Percentiles rank a stretch among this genome's conserved stretches.
These are phyloP conservation scores for Aradus depressus DNA, from an alignment of 2,888 invertebrate species.

Conservation along the genomic window DNA sequence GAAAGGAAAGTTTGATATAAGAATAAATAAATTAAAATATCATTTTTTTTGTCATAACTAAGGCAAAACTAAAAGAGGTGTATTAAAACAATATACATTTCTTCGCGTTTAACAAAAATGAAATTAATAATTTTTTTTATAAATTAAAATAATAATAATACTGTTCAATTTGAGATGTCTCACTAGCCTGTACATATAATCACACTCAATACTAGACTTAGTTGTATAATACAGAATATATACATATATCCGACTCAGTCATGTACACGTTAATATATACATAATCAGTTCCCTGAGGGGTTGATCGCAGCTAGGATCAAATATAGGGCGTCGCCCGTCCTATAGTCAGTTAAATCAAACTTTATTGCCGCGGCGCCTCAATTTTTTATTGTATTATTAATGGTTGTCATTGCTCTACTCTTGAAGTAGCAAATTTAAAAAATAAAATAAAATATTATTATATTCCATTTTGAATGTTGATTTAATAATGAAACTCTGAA, in stretches of 20 bases:
- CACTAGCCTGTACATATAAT: conserved; percentile 16
- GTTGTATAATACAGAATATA: not conserved
- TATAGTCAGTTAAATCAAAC: too few species aligned
- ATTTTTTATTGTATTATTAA: too few species aligned
- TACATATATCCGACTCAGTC: conserved; percentile 14
- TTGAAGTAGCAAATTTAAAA: too few species aligned
- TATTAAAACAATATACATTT: not conserved
- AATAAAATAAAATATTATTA: too few species aligned
- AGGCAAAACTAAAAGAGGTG: conserved; percentile 1
- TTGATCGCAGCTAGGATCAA: too few species aligned
- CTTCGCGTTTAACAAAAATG: not conserved
- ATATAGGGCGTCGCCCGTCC: too few species aligned
- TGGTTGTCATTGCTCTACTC: too few species aligned
- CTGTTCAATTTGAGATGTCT: conserved; percentile 17
- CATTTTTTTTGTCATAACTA: conserved; percentile 1
- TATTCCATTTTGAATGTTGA: too few species aligned
- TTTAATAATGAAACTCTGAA: too few species aligned
- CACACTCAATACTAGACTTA: conserved; percentile 7
- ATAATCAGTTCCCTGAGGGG: too few species aligned
- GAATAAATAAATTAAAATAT: not conserved
- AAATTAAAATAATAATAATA: conserved; percentile 16
- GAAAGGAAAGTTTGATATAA: conserved; percentile 1
- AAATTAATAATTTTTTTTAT: not conserved
- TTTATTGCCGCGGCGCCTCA: too few species aligned
- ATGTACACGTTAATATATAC: conserved; percentile 5